A percentile compares a stretch with the other conserved stretches of the same genome.
Conservation (phyloP, 2,888 invertebrate genomes). For the Orthosia cruda region DNA sequence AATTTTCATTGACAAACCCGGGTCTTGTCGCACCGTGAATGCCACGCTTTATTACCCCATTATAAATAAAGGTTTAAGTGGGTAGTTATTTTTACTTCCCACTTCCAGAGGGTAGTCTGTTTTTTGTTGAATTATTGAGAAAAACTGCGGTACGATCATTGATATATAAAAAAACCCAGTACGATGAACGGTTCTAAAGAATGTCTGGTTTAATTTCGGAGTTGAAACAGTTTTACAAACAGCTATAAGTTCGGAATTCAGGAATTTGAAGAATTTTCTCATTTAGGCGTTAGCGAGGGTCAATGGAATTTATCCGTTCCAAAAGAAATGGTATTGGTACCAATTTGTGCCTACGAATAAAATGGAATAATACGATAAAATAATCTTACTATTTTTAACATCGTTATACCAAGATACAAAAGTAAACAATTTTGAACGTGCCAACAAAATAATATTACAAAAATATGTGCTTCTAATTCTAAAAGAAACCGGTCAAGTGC, state of each 20-base stretch:
- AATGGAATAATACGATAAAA: not conserved
- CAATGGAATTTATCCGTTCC: not conserved
- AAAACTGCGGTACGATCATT: not conserved
- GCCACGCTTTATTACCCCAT: conserved; percentile 23
- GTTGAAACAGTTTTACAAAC: conserved; percentile 17
- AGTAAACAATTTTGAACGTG: too few species aligned
- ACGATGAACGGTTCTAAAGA: conserved; percentile 2
- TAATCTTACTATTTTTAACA: too few species aligned
- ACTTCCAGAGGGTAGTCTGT: conserved; percentile 1
- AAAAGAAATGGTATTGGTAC: too few species aligned
- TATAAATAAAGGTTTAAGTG: conserved; percentile 12
- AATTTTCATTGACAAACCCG: conserved; percentile 33
- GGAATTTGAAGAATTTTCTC: conserved; percentile 42
- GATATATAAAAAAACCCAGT: too few species aligned
- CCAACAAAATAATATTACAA: too few species aligned
- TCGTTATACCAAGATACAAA: too few species aligned
- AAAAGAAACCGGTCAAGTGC: too few species aligned
- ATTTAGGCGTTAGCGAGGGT: conserved; percentile 21
- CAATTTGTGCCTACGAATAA: not conserved
- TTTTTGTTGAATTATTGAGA: not conserved
- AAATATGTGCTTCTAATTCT: too few species aligned
- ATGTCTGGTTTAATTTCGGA: conserved; percentile 15
- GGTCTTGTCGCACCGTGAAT: conserved; percentile 44
- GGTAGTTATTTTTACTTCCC: conserved; percentile 15
- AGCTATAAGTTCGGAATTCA: conserved; percentile 6